These are phyloP conservation scores for Byasa hedistus DNA, from an alignment of 2,888 invertebrate species.

Conservation along the genomic window DNA sequence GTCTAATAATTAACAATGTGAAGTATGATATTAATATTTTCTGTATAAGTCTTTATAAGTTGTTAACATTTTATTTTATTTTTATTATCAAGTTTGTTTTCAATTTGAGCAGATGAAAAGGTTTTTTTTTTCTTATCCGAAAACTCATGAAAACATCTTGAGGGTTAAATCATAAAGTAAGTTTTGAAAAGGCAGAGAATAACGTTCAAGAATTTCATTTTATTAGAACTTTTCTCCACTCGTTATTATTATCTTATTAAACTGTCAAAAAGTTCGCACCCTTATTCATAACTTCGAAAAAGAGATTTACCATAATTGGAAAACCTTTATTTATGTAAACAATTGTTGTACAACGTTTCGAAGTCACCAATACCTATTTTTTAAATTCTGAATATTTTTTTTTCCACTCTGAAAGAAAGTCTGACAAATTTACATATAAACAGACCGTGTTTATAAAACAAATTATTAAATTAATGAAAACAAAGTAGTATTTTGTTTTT, in stretches of 20 bases:
- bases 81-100: not conserved
- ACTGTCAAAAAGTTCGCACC: constrained; percentile 68
- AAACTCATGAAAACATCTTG: constrained; percentile 19
- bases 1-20: not conserved
- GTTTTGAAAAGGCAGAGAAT: constrained; percentile 23
- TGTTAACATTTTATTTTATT: not conserved
- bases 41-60: not conserved
- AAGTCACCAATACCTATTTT: not conserved
- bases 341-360: constrained; percentile 2
- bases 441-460: not conserved
- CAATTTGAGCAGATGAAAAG: not conserved
- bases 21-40: not conserved
- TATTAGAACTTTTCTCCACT: constrained; percentile 46
- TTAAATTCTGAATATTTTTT: not conserved
- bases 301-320: constrained; percentile 27
- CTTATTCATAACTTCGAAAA: constrained; percentile 18
- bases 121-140: constrained; percentile 11
- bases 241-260: constrained; percentile 76
- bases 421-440: constrained; percentile 2
- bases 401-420: not conserved
- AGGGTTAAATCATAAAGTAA: constrained; percentile 20
- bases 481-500: not conserved
- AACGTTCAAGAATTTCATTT: constrained; percentile 43
- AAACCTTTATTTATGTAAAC: constrained; percentile 27
- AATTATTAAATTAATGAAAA: not conserved